A percentile compares a stretch with the other conserved stretches of the same genome.
Conservation (phyloP, 2,113 vertebrate genomes). For the Sakesphorus luctuosus region DNA sequence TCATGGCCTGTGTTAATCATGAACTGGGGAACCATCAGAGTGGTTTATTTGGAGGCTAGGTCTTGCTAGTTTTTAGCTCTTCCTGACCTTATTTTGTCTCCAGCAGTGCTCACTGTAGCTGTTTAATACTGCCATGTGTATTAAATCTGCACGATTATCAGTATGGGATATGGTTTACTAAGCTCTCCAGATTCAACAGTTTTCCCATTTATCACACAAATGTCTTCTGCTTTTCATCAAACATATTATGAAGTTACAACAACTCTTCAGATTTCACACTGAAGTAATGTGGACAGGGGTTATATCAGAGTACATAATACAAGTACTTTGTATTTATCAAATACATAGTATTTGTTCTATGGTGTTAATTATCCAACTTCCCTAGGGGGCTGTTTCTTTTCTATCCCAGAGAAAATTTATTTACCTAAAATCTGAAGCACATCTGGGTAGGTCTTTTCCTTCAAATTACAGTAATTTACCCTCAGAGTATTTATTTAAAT, state of each 20-base stretch:
- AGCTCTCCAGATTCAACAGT: not conserved
- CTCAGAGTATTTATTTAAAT: conserved; percentile 62
- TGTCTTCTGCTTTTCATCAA: not conserved
- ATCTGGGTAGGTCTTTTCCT: conserved; percentile 43
- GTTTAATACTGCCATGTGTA: not conserved
- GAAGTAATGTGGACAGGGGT: not conserved
- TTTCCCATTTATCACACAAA: not conserved
- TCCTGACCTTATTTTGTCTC: not conserved
- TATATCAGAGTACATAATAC: not conserved
- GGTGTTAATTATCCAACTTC: not conserved
- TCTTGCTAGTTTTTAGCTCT: not conserved
- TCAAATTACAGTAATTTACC: conserved; percentile 44
- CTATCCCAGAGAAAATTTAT: not conserved
- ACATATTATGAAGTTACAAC: not conserved
- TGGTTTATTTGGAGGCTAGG: not conserved
- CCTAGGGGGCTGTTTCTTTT: not conserved
- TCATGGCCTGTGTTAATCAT: not conserved
- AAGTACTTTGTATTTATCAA: no score
- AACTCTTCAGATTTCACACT: not conserved
- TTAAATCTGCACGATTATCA: not conserved
- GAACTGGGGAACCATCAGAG: not conserved
- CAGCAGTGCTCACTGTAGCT: not conserved
- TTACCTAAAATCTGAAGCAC: conserved; percentile 53
- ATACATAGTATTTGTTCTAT: not conserved
- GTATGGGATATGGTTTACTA: not conserved